A percentile compares a stretch with the other conserved stretches of the same genome.
These are phyloP conservation scores for Melanargia galathea DNA, from an alignment of 2,888 invertebrate genomes.

Conservation along the genomic window DNA sequence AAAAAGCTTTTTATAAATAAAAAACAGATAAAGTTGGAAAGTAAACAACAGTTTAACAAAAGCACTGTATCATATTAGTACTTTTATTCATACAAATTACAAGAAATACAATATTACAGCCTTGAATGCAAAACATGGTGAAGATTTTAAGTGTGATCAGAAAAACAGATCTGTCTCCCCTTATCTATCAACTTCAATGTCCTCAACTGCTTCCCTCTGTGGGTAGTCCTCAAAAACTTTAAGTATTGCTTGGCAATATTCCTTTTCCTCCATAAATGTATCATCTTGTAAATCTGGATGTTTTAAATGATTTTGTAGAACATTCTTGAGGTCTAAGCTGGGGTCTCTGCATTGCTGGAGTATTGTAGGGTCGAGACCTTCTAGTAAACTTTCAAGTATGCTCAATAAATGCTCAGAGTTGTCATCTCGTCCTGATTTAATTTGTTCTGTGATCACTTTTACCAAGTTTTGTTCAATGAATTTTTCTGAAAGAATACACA, in stretches of 20 bases:
- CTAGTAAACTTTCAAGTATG: conserved; percentile 52
- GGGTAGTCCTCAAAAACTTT: conserved; percentile 46
- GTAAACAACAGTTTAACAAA: background rate
- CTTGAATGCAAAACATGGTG: background rate
- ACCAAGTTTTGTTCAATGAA: conserved; percentile 59
- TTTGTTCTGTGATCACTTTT: conserved; percentile 48
- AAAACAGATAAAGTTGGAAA: background rate
- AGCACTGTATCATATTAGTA: background rate
- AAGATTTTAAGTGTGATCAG: background rate
- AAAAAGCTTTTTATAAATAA: background rate
- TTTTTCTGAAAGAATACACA: conserved; percentile 51
- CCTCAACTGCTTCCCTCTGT: conserved; percentile 37
- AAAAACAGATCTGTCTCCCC: background rate
- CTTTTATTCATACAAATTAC: background rate
- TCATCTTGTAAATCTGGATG: conserved; percentile 53
- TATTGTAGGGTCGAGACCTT: conserved; percentile 46
- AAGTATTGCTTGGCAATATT: conserved; percentile 53
- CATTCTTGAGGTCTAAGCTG: conserved; percentile 47
- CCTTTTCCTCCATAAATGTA: conserved; percentile 59
- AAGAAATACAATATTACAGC: background rate
- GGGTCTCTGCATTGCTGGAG: conserved; percentile 55
- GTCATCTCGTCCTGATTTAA: conserved; percentile 52
- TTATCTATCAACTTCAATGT: conserved; percentile 60
- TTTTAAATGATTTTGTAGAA: conserved; percentile 52
- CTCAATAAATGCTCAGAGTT: conserved; percentile 64